Conservation (phyloP, 2,797 vertebrate species). For the Oophaga sylvatica region DNA sequence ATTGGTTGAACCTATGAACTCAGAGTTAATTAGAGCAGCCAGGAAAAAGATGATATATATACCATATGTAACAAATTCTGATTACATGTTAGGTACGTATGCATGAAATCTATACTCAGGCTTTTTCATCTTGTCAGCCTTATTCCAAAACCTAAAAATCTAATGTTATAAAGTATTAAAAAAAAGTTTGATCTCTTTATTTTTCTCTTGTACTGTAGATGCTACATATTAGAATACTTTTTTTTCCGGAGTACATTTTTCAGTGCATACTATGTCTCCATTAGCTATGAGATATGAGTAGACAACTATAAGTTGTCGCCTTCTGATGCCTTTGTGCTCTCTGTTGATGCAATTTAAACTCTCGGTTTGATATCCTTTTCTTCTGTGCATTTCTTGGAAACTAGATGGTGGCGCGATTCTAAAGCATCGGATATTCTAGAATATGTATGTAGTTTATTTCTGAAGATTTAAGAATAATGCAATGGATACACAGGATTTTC, state of each 20-base stretch:
- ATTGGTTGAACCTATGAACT: constrained; percentile 46
- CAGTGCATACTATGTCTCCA: not conserved
- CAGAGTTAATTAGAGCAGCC: constrained; percentile 41
- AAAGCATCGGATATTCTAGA: too few relatives aligned
- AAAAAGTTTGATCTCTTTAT: not conserved
- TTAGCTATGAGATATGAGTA: not conserved
- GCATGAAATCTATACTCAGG: constrained; percentile 36
- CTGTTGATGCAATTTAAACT: not conserved
- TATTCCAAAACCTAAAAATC: not conserved
- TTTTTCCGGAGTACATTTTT: not conserved
- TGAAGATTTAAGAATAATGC: too few relatives aligned
- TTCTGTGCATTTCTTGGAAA: not conserved
- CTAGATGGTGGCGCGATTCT: too few relatives aligned
- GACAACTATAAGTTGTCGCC: not conserved
- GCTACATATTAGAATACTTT: not conserved
- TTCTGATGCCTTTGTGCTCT: not conserved
- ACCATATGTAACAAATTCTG: constrained; percentile 48
- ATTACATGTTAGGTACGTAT: constrained; percentile 48
- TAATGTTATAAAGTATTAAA: not conserved
- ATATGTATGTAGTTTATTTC: too few relatives aligned
- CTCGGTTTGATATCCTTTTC: not conserved
- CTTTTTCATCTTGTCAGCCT: constrained; percentile 16
- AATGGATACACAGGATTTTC: too few relatives aligned
- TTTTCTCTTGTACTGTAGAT: not conserved
- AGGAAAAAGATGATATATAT: constrained; percentile 49